Percentiles rank a stretch among this genome's conserved stretches.
Conservation (phyloP, 2,888 invertebrate genomes). For the Idaea straminata region DNA sequence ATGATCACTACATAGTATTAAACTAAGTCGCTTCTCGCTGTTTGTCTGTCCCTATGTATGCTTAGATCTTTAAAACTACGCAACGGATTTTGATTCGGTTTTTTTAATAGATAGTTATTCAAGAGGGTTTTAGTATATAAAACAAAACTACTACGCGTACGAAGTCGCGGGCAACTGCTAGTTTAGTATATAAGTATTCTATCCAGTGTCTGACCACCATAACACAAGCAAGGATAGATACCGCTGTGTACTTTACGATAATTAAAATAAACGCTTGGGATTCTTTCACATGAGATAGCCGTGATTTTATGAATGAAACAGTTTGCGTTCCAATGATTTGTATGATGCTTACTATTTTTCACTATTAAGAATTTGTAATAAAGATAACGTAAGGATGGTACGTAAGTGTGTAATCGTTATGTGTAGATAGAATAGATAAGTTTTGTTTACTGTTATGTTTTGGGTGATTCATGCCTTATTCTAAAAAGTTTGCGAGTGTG, state of each 20-base stretch:
- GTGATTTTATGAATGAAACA: constrained; percentile 1
- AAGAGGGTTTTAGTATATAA: no score
- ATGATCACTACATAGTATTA: neutral
- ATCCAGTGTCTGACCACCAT: no score
- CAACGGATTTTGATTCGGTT: no score
- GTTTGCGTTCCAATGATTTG: neutral
- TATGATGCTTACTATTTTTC: neutral
- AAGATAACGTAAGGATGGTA: neutral
- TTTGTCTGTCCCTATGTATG: no score
- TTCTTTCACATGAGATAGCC: neutral
- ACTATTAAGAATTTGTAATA: neutral
- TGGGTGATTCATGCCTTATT: constrained; percentile 1
- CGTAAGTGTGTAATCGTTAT: neutral
- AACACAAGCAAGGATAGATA: no score
- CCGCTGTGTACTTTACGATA: no score
- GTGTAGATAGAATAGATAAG: neutral
- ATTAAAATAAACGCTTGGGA: neutral
- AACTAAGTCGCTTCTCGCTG: no score
- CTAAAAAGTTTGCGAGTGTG: neutral
- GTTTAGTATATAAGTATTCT: no score
- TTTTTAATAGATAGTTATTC: no score
- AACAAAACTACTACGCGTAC: no score
- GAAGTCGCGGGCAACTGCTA: no score
- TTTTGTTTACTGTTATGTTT: neutral
- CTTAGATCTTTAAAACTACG: no score